These are phyloP conservation scores for Barbus barbus DNA, from an alignment of 2,113 vertebrate species.

Conservation along the genomic window DNA sequence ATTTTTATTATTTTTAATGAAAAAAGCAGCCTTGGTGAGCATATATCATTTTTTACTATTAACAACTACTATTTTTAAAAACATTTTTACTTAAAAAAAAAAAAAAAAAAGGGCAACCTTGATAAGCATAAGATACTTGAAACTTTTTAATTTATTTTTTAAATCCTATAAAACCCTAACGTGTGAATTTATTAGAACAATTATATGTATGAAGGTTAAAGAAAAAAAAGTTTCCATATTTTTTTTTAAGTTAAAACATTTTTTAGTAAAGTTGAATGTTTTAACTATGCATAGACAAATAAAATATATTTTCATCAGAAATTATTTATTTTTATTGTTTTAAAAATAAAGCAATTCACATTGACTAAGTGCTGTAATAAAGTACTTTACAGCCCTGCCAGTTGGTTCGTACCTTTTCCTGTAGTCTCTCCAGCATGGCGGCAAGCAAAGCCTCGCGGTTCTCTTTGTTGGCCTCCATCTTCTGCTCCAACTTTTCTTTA, in stretches of 20 bases:
- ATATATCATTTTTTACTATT: not conserved
- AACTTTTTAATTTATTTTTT: too few relatives aligned
- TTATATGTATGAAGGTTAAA: not conserved
- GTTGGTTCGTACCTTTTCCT: constrained; percentile 86
- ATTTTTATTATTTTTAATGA: too few relatives aligned
- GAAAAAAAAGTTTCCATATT: not conserved
- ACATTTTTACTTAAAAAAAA: too few relatives aligned
- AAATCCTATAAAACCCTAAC: not conserved
- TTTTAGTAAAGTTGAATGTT: not conserved
- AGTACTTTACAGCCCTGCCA: not conserved
- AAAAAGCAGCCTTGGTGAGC: too few relatives aligned
- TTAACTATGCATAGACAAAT: not conserved
- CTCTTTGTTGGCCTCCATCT: constrained; percentile 96
- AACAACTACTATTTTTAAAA: too few relatives aligned
- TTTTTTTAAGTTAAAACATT: not conserved
- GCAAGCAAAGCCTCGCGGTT: constrained; percentile 94
- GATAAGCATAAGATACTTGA: not conserved
- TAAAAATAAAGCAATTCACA: too few relatives aligned
- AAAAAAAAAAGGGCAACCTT: too few relatives aligned
- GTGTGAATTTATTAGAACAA: not conserved
- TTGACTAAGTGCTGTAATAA: not conserved
- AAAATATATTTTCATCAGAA: not conserved
- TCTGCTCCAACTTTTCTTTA: constrained; percentile 92
- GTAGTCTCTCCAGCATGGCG: constrained; percentile 93
- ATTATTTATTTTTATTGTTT: too few relatives aligned